Conservation (phyloP, 2,797 vertebrate species). For the Lepidocolaptes lacrymiger region DNA sequence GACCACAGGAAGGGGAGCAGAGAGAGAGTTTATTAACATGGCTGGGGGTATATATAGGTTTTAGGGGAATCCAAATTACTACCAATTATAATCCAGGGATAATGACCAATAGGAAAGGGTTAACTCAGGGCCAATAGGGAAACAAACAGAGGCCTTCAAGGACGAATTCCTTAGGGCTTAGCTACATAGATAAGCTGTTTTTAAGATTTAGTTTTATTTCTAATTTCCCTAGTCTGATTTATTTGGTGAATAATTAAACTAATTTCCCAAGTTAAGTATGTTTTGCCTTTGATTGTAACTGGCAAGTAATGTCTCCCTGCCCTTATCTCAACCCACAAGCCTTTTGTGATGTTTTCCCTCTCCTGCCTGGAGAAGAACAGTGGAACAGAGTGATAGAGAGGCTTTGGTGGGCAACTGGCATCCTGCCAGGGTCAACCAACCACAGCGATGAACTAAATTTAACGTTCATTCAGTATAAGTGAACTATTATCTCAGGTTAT, state of each 20-base stretch:
- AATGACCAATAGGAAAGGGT: no score
- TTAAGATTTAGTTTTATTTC: neutral
- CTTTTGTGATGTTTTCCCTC: neutral
- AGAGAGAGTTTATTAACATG: no score
- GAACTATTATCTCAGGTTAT: neutral
- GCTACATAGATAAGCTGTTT: no score
- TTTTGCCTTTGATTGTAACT: accelerated
- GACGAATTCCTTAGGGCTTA: no score
- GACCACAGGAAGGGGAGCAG: no score
- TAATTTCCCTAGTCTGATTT: neutral
- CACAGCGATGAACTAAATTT: neutral
- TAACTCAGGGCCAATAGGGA: no score
- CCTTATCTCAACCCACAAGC: neutral
- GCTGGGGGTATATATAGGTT: no score
- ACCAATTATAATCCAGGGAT: no score
- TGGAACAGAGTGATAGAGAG: neutral
- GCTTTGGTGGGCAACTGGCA: neutral
- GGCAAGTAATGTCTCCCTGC: neutral
- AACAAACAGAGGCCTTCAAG: no score
- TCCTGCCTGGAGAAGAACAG: neutral
- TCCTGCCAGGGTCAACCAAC: neutral
- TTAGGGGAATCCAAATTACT: no score
- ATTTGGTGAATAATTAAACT: neutral
- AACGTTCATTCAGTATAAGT: neutral
- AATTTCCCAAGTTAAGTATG: neutral